These are phyloP conservation scores for Erythrolamprus reginae DNA, from an alignment of 2,113 vertebrate species.

Conservation along the genomic window DNA sequence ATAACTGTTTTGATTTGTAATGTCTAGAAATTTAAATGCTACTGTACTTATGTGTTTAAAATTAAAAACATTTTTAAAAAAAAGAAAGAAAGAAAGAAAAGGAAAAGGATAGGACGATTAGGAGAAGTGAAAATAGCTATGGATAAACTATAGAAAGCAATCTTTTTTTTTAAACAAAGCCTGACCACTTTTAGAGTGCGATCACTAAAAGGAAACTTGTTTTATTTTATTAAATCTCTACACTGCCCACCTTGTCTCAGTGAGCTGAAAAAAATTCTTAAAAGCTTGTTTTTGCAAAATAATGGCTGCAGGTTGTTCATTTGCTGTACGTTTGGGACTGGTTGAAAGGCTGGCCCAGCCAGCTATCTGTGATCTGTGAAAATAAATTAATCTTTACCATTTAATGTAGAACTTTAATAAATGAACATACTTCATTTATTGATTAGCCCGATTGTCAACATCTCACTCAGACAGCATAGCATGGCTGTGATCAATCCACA, in stretches of 20 bases:
- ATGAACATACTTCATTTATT: not conserved
- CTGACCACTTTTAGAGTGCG: not conserved
- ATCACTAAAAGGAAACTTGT: not conserved
- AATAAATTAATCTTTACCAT: not conserved
- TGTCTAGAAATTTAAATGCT: too few relatives aligned
- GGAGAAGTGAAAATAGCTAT: not conserved
- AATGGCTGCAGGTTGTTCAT: not conserved
- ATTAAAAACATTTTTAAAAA: too few relatives aligned
- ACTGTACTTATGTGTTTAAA: too few relatives aligned
- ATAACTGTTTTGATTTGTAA: too few relatives aligned
- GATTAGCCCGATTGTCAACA: not conserved
- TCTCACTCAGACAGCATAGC: not conserved
- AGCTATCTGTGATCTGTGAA: not conserved
- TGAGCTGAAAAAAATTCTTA: not conserved
- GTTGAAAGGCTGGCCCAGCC: not conserved
- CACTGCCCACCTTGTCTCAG: not conserved
- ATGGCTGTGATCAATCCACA: not conserved
- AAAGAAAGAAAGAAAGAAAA: too few relatives aligned
- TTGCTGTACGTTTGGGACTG: not conserved
- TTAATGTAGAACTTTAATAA: not conserved
- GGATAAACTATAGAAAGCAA: not conserved
- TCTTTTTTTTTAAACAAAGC: not conserved
- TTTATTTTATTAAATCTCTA: not conserved
- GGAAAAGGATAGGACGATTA: not conserved
- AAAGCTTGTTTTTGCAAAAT: not conserved